phyloP scores from a whole-genome alignment of 2,113 vertebrate species.

The Semnornis frantzii region DNA sequence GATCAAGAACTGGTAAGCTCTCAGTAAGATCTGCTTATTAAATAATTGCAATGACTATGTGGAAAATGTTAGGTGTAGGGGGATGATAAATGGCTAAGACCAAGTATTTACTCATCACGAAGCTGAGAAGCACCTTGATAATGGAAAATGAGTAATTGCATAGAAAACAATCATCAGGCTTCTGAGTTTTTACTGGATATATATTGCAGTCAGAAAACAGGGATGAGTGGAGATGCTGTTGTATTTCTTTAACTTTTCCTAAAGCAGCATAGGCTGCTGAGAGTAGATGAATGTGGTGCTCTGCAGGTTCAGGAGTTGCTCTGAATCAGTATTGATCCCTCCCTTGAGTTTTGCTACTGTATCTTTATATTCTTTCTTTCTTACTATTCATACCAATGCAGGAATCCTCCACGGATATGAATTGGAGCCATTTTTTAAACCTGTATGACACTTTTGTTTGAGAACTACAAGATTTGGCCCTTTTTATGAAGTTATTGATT shows the following conservation, averaged over 20 bases:
- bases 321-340: background rate
- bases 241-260: background rate
- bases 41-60: background rate
- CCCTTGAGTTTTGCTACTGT: background rate
- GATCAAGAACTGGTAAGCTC: background rate
- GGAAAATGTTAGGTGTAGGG: background rate
- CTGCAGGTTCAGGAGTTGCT: background rate
- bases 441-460: background rate
- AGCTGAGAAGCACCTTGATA: background rate
- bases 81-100: background rate
- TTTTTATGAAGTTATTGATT: background rate
- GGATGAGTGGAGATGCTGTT: background rate
- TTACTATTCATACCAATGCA: background rate
- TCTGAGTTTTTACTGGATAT: background rate
- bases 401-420: background rate
- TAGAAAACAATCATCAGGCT: background rate
- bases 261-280: background rate
- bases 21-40: background rate
- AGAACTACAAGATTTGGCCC: background rate
- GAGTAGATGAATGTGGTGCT: background rate
- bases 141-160: background rate
- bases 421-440: background rate
- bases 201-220: background rate
- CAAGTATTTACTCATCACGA: background rate
- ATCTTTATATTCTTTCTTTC: background rate